phyloP scores from a whole-genome alignment of 2,113 vertebrate genomes.

The Coracopsis vasa region DNA sequence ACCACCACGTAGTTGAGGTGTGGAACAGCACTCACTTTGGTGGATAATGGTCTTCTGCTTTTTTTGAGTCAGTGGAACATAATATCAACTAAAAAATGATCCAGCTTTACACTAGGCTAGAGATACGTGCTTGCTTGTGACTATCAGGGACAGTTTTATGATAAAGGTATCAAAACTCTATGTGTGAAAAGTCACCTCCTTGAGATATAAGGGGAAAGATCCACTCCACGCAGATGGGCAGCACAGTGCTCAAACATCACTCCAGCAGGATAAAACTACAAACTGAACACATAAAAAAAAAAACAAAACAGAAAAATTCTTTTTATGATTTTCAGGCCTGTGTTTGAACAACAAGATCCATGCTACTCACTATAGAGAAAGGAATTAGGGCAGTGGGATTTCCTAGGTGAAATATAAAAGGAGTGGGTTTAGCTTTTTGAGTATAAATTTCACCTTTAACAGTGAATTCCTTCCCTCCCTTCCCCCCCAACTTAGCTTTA shows the following conservation, averaged over 20 bases:
- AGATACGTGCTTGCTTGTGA: background rate
- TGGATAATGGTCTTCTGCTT: background rate
- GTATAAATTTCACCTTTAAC: background rate
- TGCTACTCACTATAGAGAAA: background rate
- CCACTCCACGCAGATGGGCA: background rate
- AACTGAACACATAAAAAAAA: background rate
- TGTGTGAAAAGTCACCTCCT: fast-evolving
- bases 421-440: background rate
- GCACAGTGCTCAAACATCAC: fast-evolving
- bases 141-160: background rate
- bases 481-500: background rate
- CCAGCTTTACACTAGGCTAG: background rate
- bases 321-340: background rate
- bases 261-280: background rate
- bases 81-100: background rate
- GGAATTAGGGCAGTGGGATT: background rate
- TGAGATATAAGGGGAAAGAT: background rate
- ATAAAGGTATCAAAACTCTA: background rate
- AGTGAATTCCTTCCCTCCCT: background rate
- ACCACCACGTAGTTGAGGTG: background rate
- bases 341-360: background rate
- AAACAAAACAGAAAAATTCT: background rate
- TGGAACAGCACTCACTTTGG: background rate
- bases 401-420: background rate
- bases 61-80: background rate